Evolutionary conservation across 2,888 invertebrate species (phyloP).

Genomic region (Papilio gigon): DNA sequence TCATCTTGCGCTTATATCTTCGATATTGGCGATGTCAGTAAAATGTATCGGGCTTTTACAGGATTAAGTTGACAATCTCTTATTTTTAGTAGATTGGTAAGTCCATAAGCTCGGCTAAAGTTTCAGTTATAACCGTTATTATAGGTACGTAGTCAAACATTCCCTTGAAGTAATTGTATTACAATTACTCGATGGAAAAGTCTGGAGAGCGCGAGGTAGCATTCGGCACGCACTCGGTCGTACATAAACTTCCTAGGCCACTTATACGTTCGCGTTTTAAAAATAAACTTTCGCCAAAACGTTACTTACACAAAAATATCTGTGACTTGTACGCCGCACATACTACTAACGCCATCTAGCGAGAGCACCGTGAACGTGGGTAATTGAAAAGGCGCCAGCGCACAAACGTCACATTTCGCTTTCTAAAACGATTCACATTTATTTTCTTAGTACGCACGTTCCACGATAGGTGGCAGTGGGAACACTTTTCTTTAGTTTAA

Average conservation of each 20-base stretch:
- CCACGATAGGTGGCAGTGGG: conserved; percentile 54
- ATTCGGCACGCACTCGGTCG: conserved; percentile 60
- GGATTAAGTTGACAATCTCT: too few relatives aligned
- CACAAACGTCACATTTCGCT: conserved; percentile 38
- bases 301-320: conserved; percentile 60
- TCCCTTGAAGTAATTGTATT: conserved; percentile 31
- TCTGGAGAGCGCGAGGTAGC: conserved; percentile 57
- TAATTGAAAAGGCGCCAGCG: conserved; percentile 60
- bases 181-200: conserved; percentile 50
- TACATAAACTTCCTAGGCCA: conserved; percentile 73
- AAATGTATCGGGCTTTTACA: too few relatives aligned
- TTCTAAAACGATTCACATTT: conserved; percentile 47
- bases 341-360: conserved; percentile 64
- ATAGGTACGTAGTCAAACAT: conserved; percentile 14
- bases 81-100: too few relatives aligned
- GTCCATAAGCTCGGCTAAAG: too few relatives aligned
- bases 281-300: conserved; percentile 72
- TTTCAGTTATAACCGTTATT: not conserved
- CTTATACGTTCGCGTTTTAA: conserved; percentile 74
- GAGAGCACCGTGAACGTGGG: conserved; percentile 49
- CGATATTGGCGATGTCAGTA: too few relatives aligned
- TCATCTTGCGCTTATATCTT: too few relatives aligned
- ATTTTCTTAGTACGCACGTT: conserved; percentile 43
- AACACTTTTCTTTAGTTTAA: conserved; percentile 41
- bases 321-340: conserved; percentile 44